These are phyloP conservation scores for Acanthochromis polyacanthus DNA, from an alignment of 2,113 vertebrate genomes.

Conservation along the genomic window DNA sequence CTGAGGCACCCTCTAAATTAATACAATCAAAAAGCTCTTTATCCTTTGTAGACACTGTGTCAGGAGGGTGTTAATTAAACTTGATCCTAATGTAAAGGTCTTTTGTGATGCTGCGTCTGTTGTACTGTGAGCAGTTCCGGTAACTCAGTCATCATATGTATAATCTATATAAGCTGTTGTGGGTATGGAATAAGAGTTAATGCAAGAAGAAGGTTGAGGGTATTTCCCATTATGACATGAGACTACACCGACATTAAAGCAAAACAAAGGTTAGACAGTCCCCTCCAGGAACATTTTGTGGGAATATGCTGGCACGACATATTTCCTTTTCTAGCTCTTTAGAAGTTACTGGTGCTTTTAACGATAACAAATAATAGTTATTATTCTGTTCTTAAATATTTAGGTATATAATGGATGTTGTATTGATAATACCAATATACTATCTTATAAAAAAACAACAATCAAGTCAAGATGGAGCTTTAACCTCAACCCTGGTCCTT, in stretches of 20 bases:
- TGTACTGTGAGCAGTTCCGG: background rate
- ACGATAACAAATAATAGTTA: too few relatives aligned
- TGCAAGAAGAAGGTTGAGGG: background rate
- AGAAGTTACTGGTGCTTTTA: background rate
- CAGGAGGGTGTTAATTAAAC: slow-evolving; percentile 4
- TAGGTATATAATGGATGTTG: background rate
- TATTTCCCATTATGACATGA: slow-evolving; percentile 8
- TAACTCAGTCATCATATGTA: background rate
- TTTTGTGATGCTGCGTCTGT: slow-evolving; percentile 8
- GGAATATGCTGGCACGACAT: background rate
- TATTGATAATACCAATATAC: background rate
- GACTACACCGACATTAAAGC: background rate
- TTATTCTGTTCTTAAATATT: background rate
- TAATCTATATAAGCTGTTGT: slow-evolving; percentile 1
- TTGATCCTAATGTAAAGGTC: background rate
- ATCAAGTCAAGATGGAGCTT: slow-evolving; percentile 2
- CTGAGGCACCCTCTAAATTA: too few relatives aligned
- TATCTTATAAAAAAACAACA: slow-evolving; percentile 16
- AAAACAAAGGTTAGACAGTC: slow-evolving; percentile 12
- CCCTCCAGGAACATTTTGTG: background rate
- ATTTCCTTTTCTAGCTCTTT: background rate
- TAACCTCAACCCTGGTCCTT: background rate
- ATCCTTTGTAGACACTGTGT: background rate
- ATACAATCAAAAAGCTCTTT: background rate
- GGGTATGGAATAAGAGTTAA: background rate